Percentiles rank a stretch among this genome's conserved stretches.
Evolutionary conservation across 2,797 vertebrate species (phyloP).

Genomic region (Ammospiza maritima): DNA sequence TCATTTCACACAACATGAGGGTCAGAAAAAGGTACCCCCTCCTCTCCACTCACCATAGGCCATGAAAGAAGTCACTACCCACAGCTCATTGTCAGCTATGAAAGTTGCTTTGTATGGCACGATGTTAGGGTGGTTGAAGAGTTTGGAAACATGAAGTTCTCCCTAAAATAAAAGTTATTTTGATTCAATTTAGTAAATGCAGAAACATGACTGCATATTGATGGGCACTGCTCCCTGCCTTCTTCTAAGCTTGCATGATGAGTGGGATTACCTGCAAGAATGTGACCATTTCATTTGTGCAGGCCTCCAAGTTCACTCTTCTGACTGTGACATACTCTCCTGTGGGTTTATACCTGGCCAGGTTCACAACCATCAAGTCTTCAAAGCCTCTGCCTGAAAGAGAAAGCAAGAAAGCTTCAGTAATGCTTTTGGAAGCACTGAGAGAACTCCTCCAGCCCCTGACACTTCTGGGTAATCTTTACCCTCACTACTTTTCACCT

Average conservation of each 20-base stretch:
- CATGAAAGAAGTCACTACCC: slow-evolving; percentile 98
- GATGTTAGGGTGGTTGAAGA: slow-evolving; percentile 95
- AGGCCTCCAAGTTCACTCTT: slow-evolving; percentile 92
- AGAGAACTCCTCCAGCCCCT: not conserved
- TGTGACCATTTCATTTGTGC: slow-evolving; percentile 95
- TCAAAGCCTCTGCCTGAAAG: slow-evolving; percentile 91
- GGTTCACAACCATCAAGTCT: slow-evolving; percentile 93
- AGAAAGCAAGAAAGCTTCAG: not conserved
- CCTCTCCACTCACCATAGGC: slow-evolving; percentile 87
- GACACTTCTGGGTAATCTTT: not conserved
- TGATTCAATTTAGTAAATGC: not conserved
- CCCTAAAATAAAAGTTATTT: slow-evolving; percentile 76
- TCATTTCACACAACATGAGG: not conserved
- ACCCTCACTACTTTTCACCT: not conserved
- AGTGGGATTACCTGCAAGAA: slow-evolving; percentile 88
- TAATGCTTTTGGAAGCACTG: not conserved
- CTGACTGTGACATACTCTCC: slow-evolving; percentile 91
- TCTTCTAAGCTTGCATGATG: not conserved
- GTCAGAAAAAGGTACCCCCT: not conserved
- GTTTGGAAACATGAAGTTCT: slow-evolving; percentile 95
- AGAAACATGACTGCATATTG: not conserved
- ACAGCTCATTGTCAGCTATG: slow-evolving; percentile 95
- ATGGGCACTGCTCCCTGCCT: not conserved
- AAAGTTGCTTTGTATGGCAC: slow-evolving; percentile 95
- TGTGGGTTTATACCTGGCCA: slow-evolving; percentile 89